Conservation (phyloP, 2,113 vertebrate genomes). For the Eulacestoma nigropectus region DNA sequence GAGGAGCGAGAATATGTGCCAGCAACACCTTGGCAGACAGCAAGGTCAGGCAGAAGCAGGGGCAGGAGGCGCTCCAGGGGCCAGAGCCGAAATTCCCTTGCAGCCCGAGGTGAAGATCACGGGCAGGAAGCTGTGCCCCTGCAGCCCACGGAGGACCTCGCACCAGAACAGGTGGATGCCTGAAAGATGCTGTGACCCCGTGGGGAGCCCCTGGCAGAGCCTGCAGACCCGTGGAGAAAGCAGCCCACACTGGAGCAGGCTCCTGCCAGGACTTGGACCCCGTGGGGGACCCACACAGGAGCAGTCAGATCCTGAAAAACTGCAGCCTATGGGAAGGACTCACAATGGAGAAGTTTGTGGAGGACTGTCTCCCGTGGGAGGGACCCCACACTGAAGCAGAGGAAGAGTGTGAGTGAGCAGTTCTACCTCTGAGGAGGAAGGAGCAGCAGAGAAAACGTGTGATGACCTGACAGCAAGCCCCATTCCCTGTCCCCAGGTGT, state of each 20-base stretch:
- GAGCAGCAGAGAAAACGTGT: background rate
- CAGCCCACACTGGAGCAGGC: background rate
- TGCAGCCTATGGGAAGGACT: background rate
- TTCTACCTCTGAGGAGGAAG: background rate
- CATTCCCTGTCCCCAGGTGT: accelerated
- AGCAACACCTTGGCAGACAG: too few relatives aligned
- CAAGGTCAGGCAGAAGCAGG: background rate
- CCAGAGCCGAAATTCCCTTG: background rate
- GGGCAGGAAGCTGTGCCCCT: too few relatives aligned
- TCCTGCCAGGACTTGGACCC: background rate
- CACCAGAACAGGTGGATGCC: too few relatives aligned
- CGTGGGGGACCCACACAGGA: background rate
- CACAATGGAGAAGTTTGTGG: background rate
- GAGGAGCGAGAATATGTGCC: background rate
- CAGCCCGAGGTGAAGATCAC: background rate
- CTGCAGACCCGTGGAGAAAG: too few relatives aligned
- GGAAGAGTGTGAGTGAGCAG: background rate
- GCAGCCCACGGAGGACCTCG: too few relatives aligned
- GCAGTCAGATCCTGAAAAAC: background rate
- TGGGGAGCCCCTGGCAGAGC: background rate
- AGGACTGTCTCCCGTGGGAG: background rate
- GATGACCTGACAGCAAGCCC: background rate
- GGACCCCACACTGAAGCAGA: background rate
- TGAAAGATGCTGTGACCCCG: too few relatives aligned
- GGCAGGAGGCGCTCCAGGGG: accelerated